Evolutionary conservation across 2,888 invertebrate species (phyloP).

Genomic region (Drosophila recens): DNA sequence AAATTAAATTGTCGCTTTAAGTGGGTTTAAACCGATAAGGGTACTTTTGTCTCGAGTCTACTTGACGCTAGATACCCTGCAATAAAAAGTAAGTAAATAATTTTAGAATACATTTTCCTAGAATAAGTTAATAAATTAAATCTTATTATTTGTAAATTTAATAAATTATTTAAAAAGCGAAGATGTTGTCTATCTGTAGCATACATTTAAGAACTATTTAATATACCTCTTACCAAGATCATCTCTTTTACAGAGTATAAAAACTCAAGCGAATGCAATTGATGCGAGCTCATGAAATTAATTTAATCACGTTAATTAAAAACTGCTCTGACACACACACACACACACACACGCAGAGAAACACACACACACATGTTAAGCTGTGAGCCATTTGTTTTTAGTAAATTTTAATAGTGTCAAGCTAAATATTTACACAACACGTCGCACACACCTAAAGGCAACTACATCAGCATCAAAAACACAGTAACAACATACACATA

Average conservation of each 20-base stretch:
- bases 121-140: not conserved
- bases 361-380: slow-evolving; percentile 1
- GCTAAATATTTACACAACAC: slow-evolving; percentile 78
- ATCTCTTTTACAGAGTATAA: slow-evolving; percentile 13
- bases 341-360: slow-evolving; percentile 10
- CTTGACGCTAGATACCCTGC: slow-evolving; percentile 9
- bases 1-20: slow-evolving; percentile 81
- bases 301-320: slow-evolving; percentile 78
- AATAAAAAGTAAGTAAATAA: not conserved
- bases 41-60: not conserved
- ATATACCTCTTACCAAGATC: not conserved
- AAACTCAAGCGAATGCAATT: slow-evolving; percentile 29
- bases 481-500: not conserved
- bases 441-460: slow-evolving; percentile 61
- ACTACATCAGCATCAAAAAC: slow-evolving; percentile 9
- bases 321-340: slow-evolving; percentile 41
- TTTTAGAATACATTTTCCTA: not conserved
- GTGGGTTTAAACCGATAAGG: slow-evolving; percentile 62
- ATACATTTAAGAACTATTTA: not conserved
- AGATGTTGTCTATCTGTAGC: no score
- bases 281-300: slow-evolving; percentile 69
- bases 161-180: not conserved
- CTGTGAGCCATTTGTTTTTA: slow-evolving; percentile 59
- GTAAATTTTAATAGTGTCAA: slow-evolving; percentile 76
- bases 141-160: not conserved